Evolutionary conservation across 2,113 vertebrate genomes (phyloP).

Genomic region (Bettongia penicillata): DNA sequence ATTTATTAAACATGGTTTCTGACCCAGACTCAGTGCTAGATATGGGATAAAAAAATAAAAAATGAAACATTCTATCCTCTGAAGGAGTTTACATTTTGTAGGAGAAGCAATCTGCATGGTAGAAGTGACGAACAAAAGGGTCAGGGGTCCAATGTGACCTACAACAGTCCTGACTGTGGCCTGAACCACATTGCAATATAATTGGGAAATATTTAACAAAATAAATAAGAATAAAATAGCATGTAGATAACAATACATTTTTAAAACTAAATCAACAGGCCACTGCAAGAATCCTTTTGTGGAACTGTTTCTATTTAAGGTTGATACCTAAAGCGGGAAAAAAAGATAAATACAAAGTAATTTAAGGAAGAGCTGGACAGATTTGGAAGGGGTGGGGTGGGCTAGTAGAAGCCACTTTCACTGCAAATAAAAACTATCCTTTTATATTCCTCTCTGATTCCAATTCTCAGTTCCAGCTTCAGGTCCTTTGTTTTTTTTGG

Average conservation of each 20-base stretch:
- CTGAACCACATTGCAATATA: background rate
- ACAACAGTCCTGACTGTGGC: background rate
- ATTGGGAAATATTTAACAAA: too few relatives aligned
- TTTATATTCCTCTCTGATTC: too few relatives aligned
- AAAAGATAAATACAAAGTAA: background rate
- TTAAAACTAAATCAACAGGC: too few relatives aligned
- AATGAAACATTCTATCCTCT: background rate
- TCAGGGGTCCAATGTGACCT: too few relatives aligned
- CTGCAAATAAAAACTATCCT: too few relatives aligned
- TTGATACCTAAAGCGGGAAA: background rate
- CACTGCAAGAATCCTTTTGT: background rate
- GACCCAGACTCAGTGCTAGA: background rate
- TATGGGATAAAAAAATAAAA: background rate
- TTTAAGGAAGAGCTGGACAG: background rate
- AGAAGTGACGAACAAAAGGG: background rate
- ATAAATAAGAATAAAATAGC: background rate
- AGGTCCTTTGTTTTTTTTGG: background rate
- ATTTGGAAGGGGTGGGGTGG: background rate
- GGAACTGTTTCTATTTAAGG: background rate
- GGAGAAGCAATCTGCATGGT: background rate
- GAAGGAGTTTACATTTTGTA: background rate
- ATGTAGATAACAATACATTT: background rate
- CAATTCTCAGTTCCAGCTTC: too few relatives aligned
- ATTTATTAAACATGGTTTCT: background rate
- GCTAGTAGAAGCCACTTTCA: background rate